phyloP scores from a whole-genome alignment of 2,113 vertebrate species.

The Melanostigma gelatinosum region DNA sequence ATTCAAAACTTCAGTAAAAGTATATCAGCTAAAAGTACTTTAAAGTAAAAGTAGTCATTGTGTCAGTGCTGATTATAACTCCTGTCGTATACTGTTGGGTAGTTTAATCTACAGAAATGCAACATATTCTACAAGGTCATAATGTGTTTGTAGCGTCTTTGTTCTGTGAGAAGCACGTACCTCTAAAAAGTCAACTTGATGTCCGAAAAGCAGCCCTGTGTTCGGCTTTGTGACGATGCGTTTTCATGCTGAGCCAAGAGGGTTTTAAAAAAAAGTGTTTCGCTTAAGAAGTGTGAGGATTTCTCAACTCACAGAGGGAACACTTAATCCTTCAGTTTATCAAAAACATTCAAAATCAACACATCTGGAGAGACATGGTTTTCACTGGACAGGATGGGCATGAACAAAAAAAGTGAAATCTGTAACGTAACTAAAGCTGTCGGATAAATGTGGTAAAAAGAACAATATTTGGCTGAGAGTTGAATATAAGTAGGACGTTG shows the following conservation, averaged over 20 bases:
- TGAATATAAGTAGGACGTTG: background rate
- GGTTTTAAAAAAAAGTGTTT: background rate
- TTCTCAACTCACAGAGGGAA: background rate
- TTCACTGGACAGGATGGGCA: constrained; percentile 11
- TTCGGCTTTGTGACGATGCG: background rate
- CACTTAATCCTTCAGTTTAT: background rate
- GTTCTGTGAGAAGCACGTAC: background rate
- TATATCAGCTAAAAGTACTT: background rate
- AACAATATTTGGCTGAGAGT: background rate
- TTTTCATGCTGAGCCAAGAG: background rate
- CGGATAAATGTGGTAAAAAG: background rate
- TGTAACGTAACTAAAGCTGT: background rate
- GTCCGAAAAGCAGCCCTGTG: background rate
- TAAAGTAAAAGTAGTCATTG: background rate
- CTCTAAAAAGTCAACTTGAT: background rate
- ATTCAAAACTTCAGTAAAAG: background rate
- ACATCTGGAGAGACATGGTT: background rate
- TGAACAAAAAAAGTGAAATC: background rate
- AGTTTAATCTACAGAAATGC: background rate
- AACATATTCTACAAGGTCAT: background rate
- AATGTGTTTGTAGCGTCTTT: background rate
- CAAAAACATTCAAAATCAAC: background rate
- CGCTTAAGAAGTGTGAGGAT: background rate
- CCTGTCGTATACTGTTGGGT: background rate
- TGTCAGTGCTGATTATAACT: background rate